Evolutionary conservation across 1,140 invertebrate species (phyloP), one percentile per base, ranked within the genome.

Genomic region (Macrosteles quadrilineatus): DNA sequence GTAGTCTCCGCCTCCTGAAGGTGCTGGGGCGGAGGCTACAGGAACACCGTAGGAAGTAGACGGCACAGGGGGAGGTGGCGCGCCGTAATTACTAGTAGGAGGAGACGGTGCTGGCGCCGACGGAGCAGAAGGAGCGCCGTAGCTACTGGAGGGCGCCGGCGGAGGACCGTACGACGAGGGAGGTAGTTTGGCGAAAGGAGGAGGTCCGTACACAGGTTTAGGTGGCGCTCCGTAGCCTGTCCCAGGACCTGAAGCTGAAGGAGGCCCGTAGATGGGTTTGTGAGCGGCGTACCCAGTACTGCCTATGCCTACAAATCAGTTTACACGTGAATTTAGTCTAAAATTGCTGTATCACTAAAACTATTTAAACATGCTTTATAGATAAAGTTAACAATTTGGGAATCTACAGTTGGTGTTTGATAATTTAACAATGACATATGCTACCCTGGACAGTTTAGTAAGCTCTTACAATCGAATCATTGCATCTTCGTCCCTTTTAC

Each of bases 51-150:
- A 50, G 31, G 64, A 47, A n/a, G 40, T 68, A 2, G 50, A 40
- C 6, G 65, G 30, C 23, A 65, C 30, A n/a, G 29, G 63, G n/a
- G 31, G 71, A 43, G 30, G 59, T 12, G 43, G 68, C 43, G 55
- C 68, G 30, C 63, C 50, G n/a, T 57, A 65, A 2, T 55, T 68
- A 47, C 31, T 50, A n/a, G 47, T 19, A 3, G 47, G 47, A 50
- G 47, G 17, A 43, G 36, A 43, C 6, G 47, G 47, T 23, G 47
- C 17, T 4, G 47, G 47, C 2, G 70, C 27, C 29, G 70, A 36
- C 11, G 57, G 47, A 27, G 40, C 29, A 17, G 50, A 27, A n/a
- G 23, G 47, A 19, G 23, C 23, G 17, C 47, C 47, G 47, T 50
- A 50, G 47, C 47, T n/a, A 19, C 17, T 19, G 47, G 17, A 19